Conservation (phyloP, 2,113 vertebrate species). For the Camarhynchus parvulus region DNA sequence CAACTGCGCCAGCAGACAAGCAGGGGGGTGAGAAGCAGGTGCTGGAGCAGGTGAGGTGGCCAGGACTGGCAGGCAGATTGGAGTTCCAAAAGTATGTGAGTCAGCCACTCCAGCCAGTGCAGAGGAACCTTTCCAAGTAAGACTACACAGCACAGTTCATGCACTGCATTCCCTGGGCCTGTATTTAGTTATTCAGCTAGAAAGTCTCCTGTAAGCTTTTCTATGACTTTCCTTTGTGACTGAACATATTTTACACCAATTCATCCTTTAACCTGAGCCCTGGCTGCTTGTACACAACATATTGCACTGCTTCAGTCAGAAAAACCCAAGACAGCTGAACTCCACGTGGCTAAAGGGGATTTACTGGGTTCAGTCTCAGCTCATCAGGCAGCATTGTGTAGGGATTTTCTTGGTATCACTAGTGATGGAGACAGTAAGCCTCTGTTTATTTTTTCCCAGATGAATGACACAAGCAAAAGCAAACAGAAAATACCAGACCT, state of each 20-base stretch:
- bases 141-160: background rate
- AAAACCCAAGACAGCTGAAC: background rate
- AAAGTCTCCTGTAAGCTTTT: background rate
- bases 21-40: background rate
- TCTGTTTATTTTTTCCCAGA: background rate
- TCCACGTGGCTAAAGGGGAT: background rate
- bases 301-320: background rate
- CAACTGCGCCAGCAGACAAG: accelerated
- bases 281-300: background rate
- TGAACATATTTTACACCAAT: background rate
- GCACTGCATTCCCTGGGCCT: background rate
- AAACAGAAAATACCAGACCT: background rate
- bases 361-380: background rate
- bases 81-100: background rate
- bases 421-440: background rate
- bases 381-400: background rate
- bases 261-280: background rate
- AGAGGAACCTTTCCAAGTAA: background rate
- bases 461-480: background rate
- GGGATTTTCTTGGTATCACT: background rate
- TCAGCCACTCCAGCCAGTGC: background rate
- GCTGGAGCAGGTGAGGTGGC: background rate
- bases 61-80: background rate
- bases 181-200: background rate
- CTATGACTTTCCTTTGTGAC: background rate